A percentile compares a stretch with the other conserved stretches of the same genome.
Evolutionary conservation across 2,113 vertebrate genomes (phyloP).

Genomic region (Triplophysa dalaica): DNA sequence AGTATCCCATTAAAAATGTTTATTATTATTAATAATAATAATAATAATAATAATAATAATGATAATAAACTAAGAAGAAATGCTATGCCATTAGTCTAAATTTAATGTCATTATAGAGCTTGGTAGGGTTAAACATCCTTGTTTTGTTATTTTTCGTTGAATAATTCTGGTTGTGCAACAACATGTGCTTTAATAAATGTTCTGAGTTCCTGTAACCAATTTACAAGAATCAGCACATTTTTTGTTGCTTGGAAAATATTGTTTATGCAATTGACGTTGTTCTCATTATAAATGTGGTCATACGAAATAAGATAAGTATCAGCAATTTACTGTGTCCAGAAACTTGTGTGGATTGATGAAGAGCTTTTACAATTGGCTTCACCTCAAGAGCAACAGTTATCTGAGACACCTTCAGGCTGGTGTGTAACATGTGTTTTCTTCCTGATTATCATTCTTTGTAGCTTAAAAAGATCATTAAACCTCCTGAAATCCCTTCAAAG

Average conservation of each 20-base stretch:
- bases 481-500: constrained; percentile 95
- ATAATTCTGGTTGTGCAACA: neutral
- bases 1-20: no score
- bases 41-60: no score
- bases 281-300: no score
- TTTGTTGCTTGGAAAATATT: no score
- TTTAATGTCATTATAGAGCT: no score
- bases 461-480: constrained; percentile 96
- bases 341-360: neutral
- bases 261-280: no score
- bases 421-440: neutral
- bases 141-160: neutral
- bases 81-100: no score
- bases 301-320: no score
- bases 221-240: no score
- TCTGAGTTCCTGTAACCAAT: neutral
- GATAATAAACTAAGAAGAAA: no score
- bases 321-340: no score
- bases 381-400: neutral
- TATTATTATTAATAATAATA: no score
- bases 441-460: constrained; percentile 58
- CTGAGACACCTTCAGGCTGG: neutral
- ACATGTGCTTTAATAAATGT: neutral
- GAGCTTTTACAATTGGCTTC: neutral
- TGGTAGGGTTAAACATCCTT: neutral